Percentiles rank a stretch among this genome's conserved stretches.
Evolutionary conservation across 1,140 invertebrate species (phyloP).

Genomic region (Drosophila cardini): DNA sequence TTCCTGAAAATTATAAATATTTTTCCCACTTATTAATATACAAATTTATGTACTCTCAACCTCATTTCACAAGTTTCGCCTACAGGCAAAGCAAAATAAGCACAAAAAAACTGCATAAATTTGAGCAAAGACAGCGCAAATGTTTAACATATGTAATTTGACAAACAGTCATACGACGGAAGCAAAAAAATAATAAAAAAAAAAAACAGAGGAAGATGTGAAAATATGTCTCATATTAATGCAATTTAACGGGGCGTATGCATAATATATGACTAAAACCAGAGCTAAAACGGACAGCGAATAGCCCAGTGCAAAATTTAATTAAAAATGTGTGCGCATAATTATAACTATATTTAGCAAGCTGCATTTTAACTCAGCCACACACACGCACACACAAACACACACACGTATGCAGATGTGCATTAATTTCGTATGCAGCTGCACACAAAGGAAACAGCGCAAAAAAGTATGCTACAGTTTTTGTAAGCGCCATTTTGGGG

Average conservation of each 20-base stretch:
- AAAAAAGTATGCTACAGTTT: slow-evolving; percentile 74
- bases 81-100: slow-evolving; percentile 32
- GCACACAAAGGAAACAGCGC: slow-evolving; percentile 66
- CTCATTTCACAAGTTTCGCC: slow-evolving; percentile 48
- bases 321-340: slow-evolving; percentile 83
- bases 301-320: slow-evolving; percentile 67
- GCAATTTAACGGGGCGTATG: slow-evolving; percentile 81
- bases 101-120: slow-evolving; percentile 58
- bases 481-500: slow-evolving; percentile 65
- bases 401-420: slow-evolving; percentile 53
- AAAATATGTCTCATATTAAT: slow-evolving; percentile 64
- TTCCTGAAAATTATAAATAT: not conserved
- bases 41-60: slow-evolving; percentile 37
- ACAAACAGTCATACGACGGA: slow-evolving; percentile 47
- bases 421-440: slow-evolving; percentile 75
- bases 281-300: slow-evolving; percentile 47
- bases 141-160: slow-evolving; percentile 79
- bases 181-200: slow-evolving; percentile 20
- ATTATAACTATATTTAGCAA: slow-evolving; percentile 82
- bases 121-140: slow-evolving; percentile 48
- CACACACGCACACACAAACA: slow-evolving; percentile 27
- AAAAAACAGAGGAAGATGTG: slow-evolving; percentile 28
- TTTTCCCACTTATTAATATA: not conserved
- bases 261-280: slow-evolving; percentile 79
- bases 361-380: slow-evolving; percentile 51